A percentile compares a stretch with the other conserved stretches of the same genome.
Conservation (phyloP, 2,113 vertebrate genomes). For the Sclerurus mexicanus region DNA sequence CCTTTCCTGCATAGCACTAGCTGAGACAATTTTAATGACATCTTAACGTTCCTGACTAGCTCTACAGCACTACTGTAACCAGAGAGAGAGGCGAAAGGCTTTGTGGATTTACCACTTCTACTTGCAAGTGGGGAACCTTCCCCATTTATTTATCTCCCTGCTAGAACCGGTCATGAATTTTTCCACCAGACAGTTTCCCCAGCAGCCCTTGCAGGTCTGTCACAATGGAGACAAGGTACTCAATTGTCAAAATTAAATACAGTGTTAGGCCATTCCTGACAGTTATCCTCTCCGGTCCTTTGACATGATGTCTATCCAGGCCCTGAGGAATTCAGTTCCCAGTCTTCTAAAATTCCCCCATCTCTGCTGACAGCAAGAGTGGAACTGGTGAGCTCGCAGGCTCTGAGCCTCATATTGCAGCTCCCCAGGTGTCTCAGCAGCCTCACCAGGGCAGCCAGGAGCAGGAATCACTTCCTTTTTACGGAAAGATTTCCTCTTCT, state of each 20-base stretch:
- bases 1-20: neutral
- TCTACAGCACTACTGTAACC: neutral
- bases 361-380: neutral
- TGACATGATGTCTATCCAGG: neutral
- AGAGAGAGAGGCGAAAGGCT: neutral
- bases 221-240: neutral
- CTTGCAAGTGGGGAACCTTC: neutral
- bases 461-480: neutral
- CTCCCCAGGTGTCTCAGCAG: neutral
- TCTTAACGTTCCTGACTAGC: neutral
- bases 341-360: neutral
- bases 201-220: neutral
- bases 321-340: neutral
- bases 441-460: neutral
- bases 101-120: neutral
- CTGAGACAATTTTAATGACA: neutral
- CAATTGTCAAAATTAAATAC: neutral
- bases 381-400: neutral
- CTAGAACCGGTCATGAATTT: neutral
- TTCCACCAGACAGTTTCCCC: neutral
- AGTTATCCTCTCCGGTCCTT: neutral
- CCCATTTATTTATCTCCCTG: neutral
- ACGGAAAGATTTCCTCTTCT: neutral
- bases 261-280: neutral
- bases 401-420: fast-evolving